Percentiles rank a stretch among this genome's conserved stretches.
Evolutionary conservation across 2,888 invertebrate species (phyloP).

Genomic region (Amphimallon solstitiale): DNA sequence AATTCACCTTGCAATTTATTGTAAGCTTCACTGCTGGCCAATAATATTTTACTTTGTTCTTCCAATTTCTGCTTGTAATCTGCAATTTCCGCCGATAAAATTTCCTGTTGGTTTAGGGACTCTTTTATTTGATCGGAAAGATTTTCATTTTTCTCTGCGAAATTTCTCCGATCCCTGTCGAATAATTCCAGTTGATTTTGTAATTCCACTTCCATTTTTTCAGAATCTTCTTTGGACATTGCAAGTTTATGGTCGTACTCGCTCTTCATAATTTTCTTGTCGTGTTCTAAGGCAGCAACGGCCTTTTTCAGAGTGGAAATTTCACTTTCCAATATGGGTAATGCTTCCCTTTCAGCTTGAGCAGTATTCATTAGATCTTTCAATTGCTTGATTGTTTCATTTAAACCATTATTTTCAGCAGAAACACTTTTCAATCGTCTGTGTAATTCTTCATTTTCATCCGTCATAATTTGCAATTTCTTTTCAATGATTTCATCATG

Average conservation of each 20-base stretch:
- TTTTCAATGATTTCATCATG: constrained; percentile 71
- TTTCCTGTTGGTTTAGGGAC: constrained; percentile 45
- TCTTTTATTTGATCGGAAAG: constrained; percentile 62
- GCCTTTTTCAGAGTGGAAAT: constrained; percentile 65
- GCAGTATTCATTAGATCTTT: constrained; percentile 31
- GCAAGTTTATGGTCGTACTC: constrained; percentile 59
- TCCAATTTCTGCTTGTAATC: constrained; percentile 45
- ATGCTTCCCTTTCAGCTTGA: constrained; percentile 55
- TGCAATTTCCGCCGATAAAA: constrained; percentile 46
- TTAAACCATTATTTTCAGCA: constrained; percentile 50
- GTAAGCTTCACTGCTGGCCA: constrained; percentile 25
- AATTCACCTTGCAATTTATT: constrained; percentile 42
- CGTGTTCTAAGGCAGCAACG: constrained; percentile 65
- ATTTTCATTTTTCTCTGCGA: constrained; percentile 58
- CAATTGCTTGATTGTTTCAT: constrained; percentile 45
- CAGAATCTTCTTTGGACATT: constrained; percentile 59
- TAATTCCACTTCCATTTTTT: constrained; percentile 66
- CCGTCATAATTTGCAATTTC: constrained; percentile 69
- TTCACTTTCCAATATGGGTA: constrained; percentile 64
- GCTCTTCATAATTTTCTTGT: constrained; percentile 62
- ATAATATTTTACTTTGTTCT: constrained; percentile 40
- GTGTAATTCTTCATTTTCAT: constrained; percentile 67
- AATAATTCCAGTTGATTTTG: constrained; percentile 61
- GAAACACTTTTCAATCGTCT: constrained; percentile 26
- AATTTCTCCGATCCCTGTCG: constrained; percentile 55